phyloP scores from a whole-genome alignment of 1,140 invertebrate species.

The Drosophila parvula region DNA sequence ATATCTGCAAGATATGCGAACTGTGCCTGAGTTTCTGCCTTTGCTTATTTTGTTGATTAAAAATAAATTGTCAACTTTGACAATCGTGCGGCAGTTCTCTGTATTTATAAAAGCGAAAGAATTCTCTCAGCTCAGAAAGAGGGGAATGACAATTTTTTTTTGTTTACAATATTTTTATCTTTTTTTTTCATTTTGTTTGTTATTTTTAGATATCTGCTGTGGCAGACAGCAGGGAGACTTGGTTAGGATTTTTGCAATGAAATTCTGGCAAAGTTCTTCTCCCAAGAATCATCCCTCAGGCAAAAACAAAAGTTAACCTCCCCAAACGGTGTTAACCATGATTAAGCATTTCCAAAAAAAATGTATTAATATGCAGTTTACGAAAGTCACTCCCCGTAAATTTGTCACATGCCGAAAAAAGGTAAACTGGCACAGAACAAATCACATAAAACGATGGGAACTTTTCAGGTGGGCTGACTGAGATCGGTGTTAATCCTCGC shows the following conservation, averaged over 20 bases:
- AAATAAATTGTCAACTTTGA: constrained; percentile 81
- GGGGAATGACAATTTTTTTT: constrained; percentile 50
- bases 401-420: constrained; percentile 43
- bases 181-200: constrained; percentile 27
- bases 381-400: constrained; percentile 42
- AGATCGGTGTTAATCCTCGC: constrained; percentile 52
- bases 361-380: constrained; percentile 32
- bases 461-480: constrained; percentile 39
- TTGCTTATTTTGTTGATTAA: constrained; percentile 66
- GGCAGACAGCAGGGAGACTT: constrained; percentile 74
- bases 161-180: constrained; percentile 46
- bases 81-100: constrained; percentile 58
- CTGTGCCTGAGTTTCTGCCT: constrained; percentile 12
- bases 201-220: constrained; percentile 59
- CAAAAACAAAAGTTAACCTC: no score
- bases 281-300: no score
- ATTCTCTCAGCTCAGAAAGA: constrained; percentile 15
- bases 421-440: constrained; percentile 40
- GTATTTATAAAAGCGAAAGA: constrained; percentile 73
- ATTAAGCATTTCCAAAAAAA: constrained; percentile 30
- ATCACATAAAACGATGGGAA: constrained; percentile 50
- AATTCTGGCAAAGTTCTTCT: background rate
- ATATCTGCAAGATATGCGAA: constrained; percentile 48
- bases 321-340: constrained; percentile 4
- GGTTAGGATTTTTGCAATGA: constrained; percentile 23